phyloP scores from a whole-genome alignment of 2,113 vertebrate genomes.

The Scomber scombrus region DNA sequence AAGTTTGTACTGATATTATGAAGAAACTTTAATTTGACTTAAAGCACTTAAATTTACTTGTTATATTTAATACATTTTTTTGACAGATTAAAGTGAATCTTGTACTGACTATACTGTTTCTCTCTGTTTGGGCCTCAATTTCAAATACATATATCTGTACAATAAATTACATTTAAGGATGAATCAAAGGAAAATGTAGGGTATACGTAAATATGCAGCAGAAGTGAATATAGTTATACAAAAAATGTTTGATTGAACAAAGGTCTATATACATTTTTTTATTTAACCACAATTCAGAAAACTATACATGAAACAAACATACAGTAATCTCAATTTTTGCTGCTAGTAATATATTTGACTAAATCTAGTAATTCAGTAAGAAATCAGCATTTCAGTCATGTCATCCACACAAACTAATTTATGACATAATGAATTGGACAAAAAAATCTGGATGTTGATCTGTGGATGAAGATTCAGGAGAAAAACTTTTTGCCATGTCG shows the following conservation, averaged over 20 bases:
- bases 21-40: slow-evolving; percentile 38
- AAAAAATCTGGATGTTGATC: slow-evolving; percentile 1
- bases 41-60: slow-evolving; percentile 33
- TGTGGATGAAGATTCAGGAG: background rate
- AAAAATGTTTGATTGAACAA: background rate
- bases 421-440: background rate
- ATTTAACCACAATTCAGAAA: background rate
- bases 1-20: slow-evolving; percentile 13
- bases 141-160: background rate
- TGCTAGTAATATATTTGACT: background rate
- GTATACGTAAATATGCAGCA: background rate
- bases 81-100: slow-evolving; percentile 25
- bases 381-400: background rate
- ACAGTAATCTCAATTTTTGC: background rate
- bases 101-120: background rate
- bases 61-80: slow-evolving; percentile 24
- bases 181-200: background rate
- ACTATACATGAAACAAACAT: no score
- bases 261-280: background rate
- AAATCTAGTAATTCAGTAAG: background rate
- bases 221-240: background rate
- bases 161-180: background rate
- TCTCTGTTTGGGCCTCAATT: background rate
- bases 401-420: background rate
- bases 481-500: no score